These are phyloP conservation scores for Epinephelus cyanopodus DNA, from an alignment of 2,113 vertebrate genomes.

Conservation along the genomic window DNA sequence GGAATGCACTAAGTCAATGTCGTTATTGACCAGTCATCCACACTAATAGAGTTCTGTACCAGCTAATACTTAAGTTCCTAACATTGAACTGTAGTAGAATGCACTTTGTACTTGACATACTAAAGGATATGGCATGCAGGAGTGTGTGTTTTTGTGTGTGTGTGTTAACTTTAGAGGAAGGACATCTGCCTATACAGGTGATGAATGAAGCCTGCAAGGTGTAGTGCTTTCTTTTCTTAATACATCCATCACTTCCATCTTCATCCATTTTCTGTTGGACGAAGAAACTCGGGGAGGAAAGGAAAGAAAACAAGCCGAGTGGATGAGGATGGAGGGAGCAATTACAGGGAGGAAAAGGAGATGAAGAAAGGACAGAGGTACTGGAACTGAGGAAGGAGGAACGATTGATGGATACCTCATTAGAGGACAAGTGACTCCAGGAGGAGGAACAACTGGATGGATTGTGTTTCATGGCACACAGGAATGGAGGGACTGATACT, in stretches of 20 bases:
- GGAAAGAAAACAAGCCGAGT: neutral
- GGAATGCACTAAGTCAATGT: neutral
- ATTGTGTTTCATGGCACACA: constrained; percentile 34
- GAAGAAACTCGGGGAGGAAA: neutral
- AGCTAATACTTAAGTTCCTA: constrained; percentile 3
- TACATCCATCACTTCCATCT: constrained; percentile 13
- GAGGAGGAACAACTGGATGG: constrained; percentile 41
- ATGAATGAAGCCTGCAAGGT: neutral
- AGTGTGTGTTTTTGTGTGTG: neutral
- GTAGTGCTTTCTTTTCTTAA: constrained; percentile 22
- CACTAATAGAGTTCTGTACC: neutral
- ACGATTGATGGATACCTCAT: constrained; percentile 34
- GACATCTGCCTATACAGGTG: neutral
- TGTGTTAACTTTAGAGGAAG: neutral
- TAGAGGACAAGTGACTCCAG: constrained; percentile 29
- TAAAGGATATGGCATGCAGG: neutral
- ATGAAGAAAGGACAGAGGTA: neutral
- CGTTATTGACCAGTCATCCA: neutral
- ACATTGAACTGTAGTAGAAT: neutral
- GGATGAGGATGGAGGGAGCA: neutral
- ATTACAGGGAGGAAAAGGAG: neutral
- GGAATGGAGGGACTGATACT: constrained; percentile 23
- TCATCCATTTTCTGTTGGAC: neutral
- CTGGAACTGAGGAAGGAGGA: neutral
- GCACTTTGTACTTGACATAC: neutral